Conservation (phyloP, 2,888 invertebrate species). For the Noctua janthina region DNA sequence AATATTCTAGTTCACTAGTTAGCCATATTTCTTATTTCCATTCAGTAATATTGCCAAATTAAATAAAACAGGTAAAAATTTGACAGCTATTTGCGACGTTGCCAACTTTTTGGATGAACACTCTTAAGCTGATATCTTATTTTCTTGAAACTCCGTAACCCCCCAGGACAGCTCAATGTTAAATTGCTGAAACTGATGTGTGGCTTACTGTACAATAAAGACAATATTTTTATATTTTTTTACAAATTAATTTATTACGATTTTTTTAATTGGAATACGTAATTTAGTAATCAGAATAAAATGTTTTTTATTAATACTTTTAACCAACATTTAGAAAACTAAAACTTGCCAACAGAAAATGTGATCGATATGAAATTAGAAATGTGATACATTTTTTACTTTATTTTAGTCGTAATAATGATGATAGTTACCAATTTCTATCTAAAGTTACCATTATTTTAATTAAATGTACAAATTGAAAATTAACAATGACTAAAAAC, state of each 20-base stretch:
- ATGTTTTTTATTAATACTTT: not conserved
- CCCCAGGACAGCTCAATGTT: not conserved
- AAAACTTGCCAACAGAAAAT: not conserved
- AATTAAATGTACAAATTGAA: not conserved
- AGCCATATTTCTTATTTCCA: too few relatives aligned
- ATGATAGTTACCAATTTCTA: slow-evolving; percentile 22
- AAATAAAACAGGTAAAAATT: too few relatives aligned
- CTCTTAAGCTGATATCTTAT: too few relatives aligned
- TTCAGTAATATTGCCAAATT: too few relatives aligned
- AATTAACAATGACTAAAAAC: not conserved
- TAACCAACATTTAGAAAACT: not conserved
- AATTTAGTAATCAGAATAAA: not conserved
- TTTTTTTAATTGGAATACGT: slow-evolving; percentile 3
- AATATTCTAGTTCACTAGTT: too few relatives aligned
- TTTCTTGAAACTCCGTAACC: too few relatives aligned
- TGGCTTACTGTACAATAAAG: not conserved
- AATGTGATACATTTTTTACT: slow-evolving; percentile 24
- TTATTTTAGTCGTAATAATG: slow-evolving; percentile 17
- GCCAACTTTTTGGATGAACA: too few relatives aligned
- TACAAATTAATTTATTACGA: slow-evolving; percentile 21
- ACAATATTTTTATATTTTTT: slow-evolving; percentile 21
- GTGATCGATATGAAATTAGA: slow-evolving; percentile 41
- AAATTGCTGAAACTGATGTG: not conserved
- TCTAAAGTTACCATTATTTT: slow-evolving; percentile 37
- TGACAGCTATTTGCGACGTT: too few relatives aligned